Evolutionary conservation across 2,888 invertebrate species (phyloP), one percentile per base, ranked within the genome.

Genomic region (Trisateles emortualis): DNA sequence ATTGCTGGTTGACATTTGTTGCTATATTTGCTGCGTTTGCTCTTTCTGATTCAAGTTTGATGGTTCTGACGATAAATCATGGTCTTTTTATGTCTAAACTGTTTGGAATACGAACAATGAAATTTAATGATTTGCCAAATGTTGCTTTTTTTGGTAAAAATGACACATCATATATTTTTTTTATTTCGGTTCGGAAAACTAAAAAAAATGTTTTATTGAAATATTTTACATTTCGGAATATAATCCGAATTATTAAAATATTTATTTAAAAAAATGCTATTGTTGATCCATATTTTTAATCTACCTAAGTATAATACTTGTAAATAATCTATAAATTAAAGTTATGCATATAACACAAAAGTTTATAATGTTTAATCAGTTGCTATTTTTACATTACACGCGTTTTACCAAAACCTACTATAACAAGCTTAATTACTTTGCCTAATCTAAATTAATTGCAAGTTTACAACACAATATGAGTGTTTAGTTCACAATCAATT

Each of bases 1-100:
- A 78, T 74, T 71, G 73, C 41, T 33, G 42, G 53, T 59, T 66
- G 68, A 73, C 69, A 72, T 79, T 78, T 78, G 78, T 68, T 74
- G 52, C 68, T 62, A 57, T 66, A 64, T 72, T 69, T 61, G 59
- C 50, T 60, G 61, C 52, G 40, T 60, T 61, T 52, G 53, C 45
- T 52, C 36, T 58, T 65, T 56, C 45, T 57, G 33, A 36, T 64
- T 54, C 29, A 51, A 36, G 49, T 52, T 48, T 56, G 49, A 50
- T 59, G 49, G 50, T 47, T 46, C 9, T 16, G 11, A 52, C 45
- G 24, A 68, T 73, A 66, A 69, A 72, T 75, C 60, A 65, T 54
- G n/a, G 14, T 36, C 16, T 52, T 57, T 67, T 56, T 41, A 44
- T 52, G 29, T 43, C 8, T 22, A 35, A 55, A 53, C 56, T 53